Evolutionary conservation across 2,888 invertebrate genomes (phyloP).

Genomic region (Trachelus stipa): DNA sequence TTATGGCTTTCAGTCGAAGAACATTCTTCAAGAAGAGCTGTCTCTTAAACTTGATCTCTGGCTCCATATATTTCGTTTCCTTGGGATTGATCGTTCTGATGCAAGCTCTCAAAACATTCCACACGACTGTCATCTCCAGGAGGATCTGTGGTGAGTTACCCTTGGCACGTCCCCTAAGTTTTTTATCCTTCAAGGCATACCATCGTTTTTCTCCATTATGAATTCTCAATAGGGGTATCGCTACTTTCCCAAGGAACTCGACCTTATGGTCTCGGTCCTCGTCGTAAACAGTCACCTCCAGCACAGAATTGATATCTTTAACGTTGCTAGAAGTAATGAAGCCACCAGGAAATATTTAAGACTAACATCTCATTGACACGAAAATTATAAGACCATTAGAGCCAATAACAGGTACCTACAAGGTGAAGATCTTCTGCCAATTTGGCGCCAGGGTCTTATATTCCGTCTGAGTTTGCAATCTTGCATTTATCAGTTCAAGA

Average conservation of each 20-base stretch:
- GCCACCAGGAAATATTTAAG: neutral
- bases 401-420: constrained; percentile 74
- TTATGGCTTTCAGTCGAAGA: constrained; percentile 89
- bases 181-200: constrained; percentile 97
- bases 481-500: constrained; percentile 91
- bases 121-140: constrained; percentile 90
- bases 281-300: constrained; percentile 97
- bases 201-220: constrained; percentile 92
- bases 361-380: neutral
- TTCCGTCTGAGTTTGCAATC: constrained; percentile 97
- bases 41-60: constrained; percentile 95
- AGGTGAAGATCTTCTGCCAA: constrained; percentile 99
- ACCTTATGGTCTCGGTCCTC: constrained; percentile 98
- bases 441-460: constrained; percentile 96
- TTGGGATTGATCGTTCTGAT: constrained; percentile 93
- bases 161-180: constrained; percentile 89
- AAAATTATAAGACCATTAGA: neutral
- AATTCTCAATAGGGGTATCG: constrained; percentile 87
- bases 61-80: constrained; percentile 95
- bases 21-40: constrained; percentile 95
- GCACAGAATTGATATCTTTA: constrained; percentile 94
- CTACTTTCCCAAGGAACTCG: constrained; percentile 94
- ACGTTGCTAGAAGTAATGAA: constrained; percentile 75
- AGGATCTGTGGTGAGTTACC: constrained; percentile 91
- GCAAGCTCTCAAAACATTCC: constrained; percentile 95